Percentiles rank a stretch among this genome's conserved stretches.
Evolutionary conservation across 1,140 invertebrate genomes (phyloP).

Genomic region (Drosophila busckii): DNA sequence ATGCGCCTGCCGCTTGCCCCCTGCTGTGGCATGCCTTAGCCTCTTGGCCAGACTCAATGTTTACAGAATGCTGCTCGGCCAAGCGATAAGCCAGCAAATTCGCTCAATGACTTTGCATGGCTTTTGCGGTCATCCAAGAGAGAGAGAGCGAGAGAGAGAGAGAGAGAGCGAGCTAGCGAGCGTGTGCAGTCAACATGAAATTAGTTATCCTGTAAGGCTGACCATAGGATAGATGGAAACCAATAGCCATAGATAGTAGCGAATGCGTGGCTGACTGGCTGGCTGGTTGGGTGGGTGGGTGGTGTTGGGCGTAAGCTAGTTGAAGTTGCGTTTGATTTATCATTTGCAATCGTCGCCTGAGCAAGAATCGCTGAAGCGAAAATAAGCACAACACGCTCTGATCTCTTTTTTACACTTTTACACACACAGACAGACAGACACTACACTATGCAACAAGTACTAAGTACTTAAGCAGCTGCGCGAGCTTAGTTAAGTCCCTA

Average conservation of each 20-base stretch:
- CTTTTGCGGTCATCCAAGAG: slow-evolving; percentile 35
- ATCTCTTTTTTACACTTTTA: too few relatives aligned
- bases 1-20: too few relatives aligned
- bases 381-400: too few relatives aligned
- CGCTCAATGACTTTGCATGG: slow-evolving; percentile 61
- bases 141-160: too few relatives aligned
- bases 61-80: slow-evolving; percentile 69
- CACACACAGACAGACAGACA: too few relatives aligned
- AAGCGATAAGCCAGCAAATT: slow-evolving; percentile 63
- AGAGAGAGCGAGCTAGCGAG: slow-evolving; percentile 2
- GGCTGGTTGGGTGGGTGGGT: background rate
- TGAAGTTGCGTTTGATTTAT: slow-evolving; percentile 43
- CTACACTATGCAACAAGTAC: too few relatives aligned
- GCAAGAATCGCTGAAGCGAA: background rate
- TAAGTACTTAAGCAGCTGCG: too few relatives aligned
- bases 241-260: too few relatives aligned
- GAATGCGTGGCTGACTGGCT: too few relatives aligned
- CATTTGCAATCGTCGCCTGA: slow-evolving; percentile 30
- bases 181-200: slow-evolving; percentile 65
- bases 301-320: background rate
- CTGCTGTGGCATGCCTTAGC: too few relatives aligned
- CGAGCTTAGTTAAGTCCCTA: too few relatives aligned
- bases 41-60: slow-evolving; percentile 47
- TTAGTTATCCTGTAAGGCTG: slow-evolving; percentile 65
- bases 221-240: background rate